phyloP scores from a whole-genome alignment of 35 echinoderm and acorn worm genomes.

The Heliocidaris erythrogramma region DNA sequence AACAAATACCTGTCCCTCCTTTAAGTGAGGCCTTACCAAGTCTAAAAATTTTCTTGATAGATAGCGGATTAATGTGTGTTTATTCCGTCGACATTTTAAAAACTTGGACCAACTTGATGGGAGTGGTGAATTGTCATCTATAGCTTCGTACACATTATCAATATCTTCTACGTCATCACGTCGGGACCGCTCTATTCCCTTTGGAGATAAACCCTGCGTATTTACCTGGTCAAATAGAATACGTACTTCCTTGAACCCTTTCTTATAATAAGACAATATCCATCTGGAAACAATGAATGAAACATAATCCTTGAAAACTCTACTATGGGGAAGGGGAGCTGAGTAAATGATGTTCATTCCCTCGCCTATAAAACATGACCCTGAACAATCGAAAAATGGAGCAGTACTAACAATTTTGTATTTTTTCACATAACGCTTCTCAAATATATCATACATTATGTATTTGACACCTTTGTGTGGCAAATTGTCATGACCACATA shows the following conservation, averaged over 20 bases:
- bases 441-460: constrained; percentile 66
- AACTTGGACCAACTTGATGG: constrained; percentile 58
- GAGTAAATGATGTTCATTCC: constrained; percentile 79
- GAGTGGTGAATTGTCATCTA: constrained; percentile 38
- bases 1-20: background rate
- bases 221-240: constrained; percentile 69
- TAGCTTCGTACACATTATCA: background rate
- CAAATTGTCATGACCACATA: constrained; percentile 52
- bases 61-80: constrained; percentile 10
- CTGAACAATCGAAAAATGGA: background rate
- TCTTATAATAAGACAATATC: constrained; percentile 52
- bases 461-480: constrained; percentile 59
- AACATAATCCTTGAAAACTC: constrained; percentile 59
- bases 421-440: constrained; percentile 40
- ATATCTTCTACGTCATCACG: constrained; percentile 27
- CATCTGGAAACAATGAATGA: constrained; percentile 50
- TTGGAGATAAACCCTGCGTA: constrained; percentile 61
- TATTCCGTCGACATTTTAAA: constrained; percentile 28
- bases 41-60: constrained; percentile 23
- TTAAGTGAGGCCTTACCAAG: background rate
- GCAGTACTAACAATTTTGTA: background rate
- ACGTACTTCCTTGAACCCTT: constrained; percentile 50
- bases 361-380: constrained; percentile 44
- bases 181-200: constrained; percentile 46
- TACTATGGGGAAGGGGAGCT: constrained; percentile 10